Conservation (phyloP, 2,888 invertebrate species). For the Cheilosia variabilis region DNA sequence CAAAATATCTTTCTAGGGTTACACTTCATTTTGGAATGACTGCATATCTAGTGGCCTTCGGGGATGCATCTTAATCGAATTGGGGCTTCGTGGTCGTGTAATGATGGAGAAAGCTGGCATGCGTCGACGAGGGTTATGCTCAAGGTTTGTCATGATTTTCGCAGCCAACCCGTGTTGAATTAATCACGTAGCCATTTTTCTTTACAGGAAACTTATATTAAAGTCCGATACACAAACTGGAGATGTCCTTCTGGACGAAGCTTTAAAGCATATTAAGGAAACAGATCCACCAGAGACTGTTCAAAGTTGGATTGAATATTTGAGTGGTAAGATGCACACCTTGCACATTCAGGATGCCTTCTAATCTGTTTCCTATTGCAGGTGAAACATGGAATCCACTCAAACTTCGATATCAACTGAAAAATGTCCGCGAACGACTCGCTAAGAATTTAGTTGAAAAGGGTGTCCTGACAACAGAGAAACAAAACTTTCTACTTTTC, state of each 20-base stretch:
- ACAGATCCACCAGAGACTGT: conserved; percentile 98
- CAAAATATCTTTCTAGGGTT: conserved; percentile 87
- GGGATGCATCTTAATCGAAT: conserved; percentile 98
- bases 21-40: conserved; percentile 99
- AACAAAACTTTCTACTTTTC: conserved; percentile 99
- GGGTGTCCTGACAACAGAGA: conserved; percentile 99
- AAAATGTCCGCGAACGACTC: conserved; percentile 99
- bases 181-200: neutral
- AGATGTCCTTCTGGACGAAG: conserved; percentile 97
- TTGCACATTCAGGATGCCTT: neutral
- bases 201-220: conserved; percentile 88
- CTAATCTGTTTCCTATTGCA: conserved; percentile 47
- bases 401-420: conserved; percentile 98
- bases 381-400: conserved; percentile 99
- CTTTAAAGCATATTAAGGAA: conserved; percentile 98
- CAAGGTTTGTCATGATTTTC: conserved; percentile 86
- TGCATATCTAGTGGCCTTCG: conserved; percentile 99
- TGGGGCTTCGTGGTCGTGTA: conserved; percentile 96
- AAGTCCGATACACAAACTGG: conserved; percentile 97
- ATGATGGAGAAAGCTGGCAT: conserved; percentile 98
- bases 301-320: conserved; percentile 99
- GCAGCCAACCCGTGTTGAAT: neutral
- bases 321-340: conserved; percentile 90
- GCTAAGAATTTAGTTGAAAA: conserved; percentile 99
- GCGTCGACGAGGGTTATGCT: conserved; percentile 95